Base-by-base conservation (phyloP, 2,113 vertebrate genomes). In the Conger conger region DNA sequence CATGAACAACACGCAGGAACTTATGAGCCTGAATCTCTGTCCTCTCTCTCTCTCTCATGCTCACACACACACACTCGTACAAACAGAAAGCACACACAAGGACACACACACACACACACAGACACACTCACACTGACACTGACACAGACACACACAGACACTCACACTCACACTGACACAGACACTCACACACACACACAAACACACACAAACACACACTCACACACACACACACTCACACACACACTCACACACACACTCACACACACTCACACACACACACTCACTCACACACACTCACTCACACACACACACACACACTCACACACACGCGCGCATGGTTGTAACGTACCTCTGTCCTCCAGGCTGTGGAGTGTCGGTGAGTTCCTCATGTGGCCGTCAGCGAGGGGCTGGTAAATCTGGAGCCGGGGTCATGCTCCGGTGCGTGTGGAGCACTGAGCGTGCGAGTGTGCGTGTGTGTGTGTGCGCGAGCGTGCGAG, bases 271-370 rank as follows among this genome's bases (percentile, higher is more conserved):
- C 20, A 3, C 57, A 2, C 57, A 1, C 57, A 27, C 18, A 4
- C 9, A 4, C 57, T 63, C 20, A 4, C 27, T 7, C 57, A 23
- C 50, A 63, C 57, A 63, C 57, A 63, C 57, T 7, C 50, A 63
- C 57, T 27, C 57, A 63, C 57, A 73, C 68, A n/a, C 60, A 33
- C n/a, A 33, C 63, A 73, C n/a, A 33, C 27, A 73, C n/a, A n/a
- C 54, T 23, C 23, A 27, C 40, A 2, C 8, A 35, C 73, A n/a
- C 54, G 45, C 82, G 37, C 73, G 82, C 73, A 38, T 20, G 45
- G 42, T 30, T 79, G 57, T 18, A 73, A 85, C 92, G 90, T 93
- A 95, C 95, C 95, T 94, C 90, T 88, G 86, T 89, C 89, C 83
- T 87, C 84, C 82, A 88, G 84, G 85, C 81, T 90, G 83, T 85